Evolutionary conservation across 1,140 invertebrate species (phyloP).

Genomic region (Thalassaphorura encarpata): DNA sequence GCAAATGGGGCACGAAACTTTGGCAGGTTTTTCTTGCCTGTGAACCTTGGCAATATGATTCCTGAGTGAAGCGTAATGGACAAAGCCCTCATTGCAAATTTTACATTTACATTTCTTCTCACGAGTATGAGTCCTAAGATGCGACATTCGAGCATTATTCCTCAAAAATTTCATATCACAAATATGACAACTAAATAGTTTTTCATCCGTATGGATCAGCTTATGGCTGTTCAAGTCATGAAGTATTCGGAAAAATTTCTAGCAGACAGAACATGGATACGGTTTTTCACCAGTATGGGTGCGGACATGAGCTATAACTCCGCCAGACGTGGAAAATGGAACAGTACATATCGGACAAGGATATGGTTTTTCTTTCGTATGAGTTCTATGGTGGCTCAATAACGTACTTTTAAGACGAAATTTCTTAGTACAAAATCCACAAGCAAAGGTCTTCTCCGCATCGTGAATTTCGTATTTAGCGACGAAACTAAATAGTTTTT

Average conservation of each 20-base stretch:
- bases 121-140: background rate
- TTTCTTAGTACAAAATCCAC: background rate
- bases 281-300: constrained; percentile 4
- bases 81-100: background rate
- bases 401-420: background rate
- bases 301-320: background rate
- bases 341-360: background rate
- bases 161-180: background rate
- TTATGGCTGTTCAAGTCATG: background rate
- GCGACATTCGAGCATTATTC: background rate
- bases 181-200: background rate
- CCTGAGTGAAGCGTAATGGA: no score
- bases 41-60: no score
- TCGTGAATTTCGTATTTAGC: background rate
- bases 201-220: background rate
- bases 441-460: background rate
- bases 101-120: background rate
- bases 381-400: background rate
- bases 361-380: background rate
- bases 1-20: no score
- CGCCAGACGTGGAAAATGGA: background rate
- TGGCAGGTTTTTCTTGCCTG: no score
- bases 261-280: background rate
- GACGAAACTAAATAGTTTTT: background rate
- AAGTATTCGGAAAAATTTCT: background rate